A percentile compares a stretch with the other conserved stretches of the same genome.
phyloP scores from a whole-genome alignment of 1,140 invertebrate species.

The Stegodyphus mimosarum region DNA sequence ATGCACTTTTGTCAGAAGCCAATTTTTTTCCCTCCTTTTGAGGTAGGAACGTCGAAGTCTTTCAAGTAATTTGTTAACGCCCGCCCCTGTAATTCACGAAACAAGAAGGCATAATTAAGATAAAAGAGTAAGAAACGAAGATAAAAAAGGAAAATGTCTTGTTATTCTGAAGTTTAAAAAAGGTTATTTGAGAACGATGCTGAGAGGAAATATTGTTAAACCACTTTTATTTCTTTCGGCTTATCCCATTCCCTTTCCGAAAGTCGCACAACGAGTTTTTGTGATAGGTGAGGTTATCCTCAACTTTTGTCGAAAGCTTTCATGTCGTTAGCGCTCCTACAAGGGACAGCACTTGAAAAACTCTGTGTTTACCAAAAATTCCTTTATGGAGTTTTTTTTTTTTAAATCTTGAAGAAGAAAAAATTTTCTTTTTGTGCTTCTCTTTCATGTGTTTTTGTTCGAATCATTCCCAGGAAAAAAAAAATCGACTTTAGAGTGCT shows the following conservation, averaged over 20 bases:
- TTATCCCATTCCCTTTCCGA: slow-evolving; percentile 1
- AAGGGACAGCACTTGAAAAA: slow-evolving; percentile 5
- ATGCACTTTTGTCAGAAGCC: too few relatives aligned
- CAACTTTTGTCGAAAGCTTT: slow-evolving; percentile 15
- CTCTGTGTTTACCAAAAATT: slow-evolving; percentile 6
- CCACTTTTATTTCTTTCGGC: slow-evolving; percentile 14
- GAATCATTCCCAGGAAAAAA: not conserved
- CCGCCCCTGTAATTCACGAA: not conserved
- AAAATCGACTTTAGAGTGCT: not conserved
- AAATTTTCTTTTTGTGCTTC: not conserved
- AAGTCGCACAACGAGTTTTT: not conserved
- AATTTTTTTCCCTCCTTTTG: too few relatives aligned
- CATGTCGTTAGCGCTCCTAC: slow-evolving; percentile 13
- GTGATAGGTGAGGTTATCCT: not conserved
- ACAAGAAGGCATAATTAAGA: slow-evolving; percentile 6
- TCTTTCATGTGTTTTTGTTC: slow-evolving; percentile 4
- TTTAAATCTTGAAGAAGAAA: not conserved
- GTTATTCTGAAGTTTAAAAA: slow-evolving; percentile 1
- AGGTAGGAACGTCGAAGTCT: not conserved
- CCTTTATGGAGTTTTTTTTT: slow-evolving; percentile 4
- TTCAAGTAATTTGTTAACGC: not conserved
- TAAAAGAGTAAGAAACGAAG: not conserved
- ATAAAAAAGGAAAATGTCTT: not conserved
- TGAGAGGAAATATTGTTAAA: slow-evolving; percentile 17
- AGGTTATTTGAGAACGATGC: not conserved